Conservation (phyloP, 2,797 vertebrate genomes). For the Hoplostethus mediterraneus region DNA sequence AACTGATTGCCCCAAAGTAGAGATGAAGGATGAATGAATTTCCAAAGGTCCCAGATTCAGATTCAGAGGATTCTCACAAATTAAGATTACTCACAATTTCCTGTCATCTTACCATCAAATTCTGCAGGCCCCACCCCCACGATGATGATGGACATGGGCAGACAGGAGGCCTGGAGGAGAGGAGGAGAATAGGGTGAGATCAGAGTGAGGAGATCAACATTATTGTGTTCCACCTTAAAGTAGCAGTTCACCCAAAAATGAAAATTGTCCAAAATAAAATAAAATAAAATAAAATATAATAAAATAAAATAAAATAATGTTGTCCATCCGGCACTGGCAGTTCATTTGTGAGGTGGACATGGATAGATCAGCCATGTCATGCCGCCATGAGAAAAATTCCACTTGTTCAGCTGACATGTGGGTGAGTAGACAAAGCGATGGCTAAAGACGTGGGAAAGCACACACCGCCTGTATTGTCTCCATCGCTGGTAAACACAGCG, state of each 20-base stretch:
- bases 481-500: not conserved
- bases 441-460: not conserved
- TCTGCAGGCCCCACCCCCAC: constrained; percentile 97
- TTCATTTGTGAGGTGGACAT: too few relatives aligned
- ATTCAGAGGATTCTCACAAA: not conserved
- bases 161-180: constrained; percentile 83
- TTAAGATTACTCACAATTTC: not conserved
- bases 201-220: not conserved
- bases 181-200: not conserved
- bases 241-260: not conserved
- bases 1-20: too few relatives aligned
- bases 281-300: too few relatives aligned
- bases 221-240: not conserved
- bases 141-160: constrained; percentile 99
- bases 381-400: too few relatives aligned
- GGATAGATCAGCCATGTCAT: too few relatives aligned
- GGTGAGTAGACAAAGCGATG: too few relatives aligned
- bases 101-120: constrained; percentile 91
- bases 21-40: too few relatives aligned
- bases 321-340: too few relatives aligned
- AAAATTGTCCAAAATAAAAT: too few relatives aligned
- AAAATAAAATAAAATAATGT: too few relatives aligned
- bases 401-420: too few relatives aligned
- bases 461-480: not conserved
- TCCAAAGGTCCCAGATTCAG: too few relatives aligned